Percentiles rank a stretch among this genome's conserved stretches.
These are phyloP conservation scores for Andrena camellia DNA, from an alignment of 2,888 invertebrate species.

Conservation along the genomic window DNA sequence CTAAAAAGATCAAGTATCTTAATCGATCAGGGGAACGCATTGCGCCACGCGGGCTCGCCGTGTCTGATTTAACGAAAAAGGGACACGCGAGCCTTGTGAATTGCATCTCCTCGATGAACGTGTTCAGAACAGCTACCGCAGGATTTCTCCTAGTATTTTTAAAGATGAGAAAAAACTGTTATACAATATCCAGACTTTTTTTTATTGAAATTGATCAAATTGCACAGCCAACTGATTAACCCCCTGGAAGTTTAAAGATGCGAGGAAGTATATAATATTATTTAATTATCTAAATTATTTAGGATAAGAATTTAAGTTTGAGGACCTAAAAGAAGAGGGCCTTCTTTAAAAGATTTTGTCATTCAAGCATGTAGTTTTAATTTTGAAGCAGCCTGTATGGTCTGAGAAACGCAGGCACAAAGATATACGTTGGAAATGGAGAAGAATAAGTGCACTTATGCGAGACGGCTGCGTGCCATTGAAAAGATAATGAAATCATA, in stretches of 20 bases:
- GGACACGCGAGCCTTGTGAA: background rate
- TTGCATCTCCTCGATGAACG: background rate
- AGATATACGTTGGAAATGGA: background rate
- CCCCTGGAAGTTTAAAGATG: background rate
- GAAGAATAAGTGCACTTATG: slow-evolving; percentile 13
- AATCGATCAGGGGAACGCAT: slow-evolving; percentile 26
- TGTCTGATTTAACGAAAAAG: background rate
- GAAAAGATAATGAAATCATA: slow-evolving; percentile 75
- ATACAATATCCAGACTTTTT: background rate
- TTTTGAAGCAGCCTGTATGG: background rate
- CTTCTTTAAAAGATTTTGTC: too few species aligned
- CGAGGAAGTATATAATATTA: too few species aligned
- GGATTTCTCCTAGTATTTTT: background rate
- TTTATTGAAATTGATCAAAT: background rate
- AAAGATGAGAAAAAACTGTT: background rate
- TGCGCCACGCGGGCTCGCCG: slow-evolving; percentile 16
- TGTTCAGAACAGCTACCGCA: background rate
- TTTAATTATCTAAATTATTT: too few species aligned
- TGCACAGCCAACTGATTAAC: background rate
- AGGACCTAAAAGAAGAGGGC: too few species aligned
- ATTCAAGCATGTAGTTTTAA: too few species aligned
- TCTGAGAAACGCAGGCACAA: background rate
- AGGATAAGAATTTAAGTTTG: too few species aligned
- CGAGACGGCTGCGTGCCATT: slow-evolving; percentile 50
- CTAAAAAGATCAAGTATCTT: slow-evolving; percentile 37